Evolutionary conservation across 2,888 invertebrate genomes (phyloP).

Genomic region (Peribatodes rhomboidaria): DNA sequence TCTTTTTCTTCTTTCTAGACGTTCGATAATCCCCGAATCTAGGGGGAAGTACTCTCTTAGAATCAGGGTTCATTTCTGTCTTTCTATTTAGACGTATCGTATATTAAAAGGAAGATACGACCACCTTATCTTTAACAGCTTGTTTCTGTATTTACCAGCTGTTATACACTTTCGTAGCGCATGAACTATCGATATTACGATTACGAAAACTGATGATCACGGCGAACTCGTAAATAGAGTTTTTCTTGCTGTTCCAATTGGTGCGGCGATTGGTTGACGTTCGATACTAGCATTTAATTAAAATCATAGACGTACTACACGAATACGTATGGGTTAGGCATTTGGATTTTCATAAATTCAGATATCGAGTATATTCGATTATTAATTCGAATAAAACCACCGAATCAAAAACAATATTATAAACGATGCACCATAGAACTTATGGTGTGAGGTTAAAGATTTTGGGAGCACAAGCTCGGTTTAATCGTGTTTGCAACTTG

Average conservation of each 20-base stretch:
- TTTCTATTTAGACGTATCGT: neutral
- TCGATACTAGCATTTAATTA: neutral
- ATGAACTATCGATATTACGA: no score
- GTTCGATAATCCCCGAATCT: neutral
- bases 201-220: no score
- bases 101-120: neutral
- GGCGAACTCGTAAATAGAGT: neutral
- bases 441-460: neutral
- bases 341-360: neutral
- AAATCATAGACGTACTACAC: neutral
- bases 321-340: neutral
- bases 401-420: neutral
- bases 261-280: slow-evolving; percentile 20
- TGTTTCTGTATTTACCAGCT: neutral
- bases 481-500: slow-evolving; percentile 21
- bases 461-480: slow-evolving; percentile 34
- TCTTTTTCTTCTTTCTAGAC: slow-evolving; percentile 1
- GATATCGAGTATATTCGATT: no score
- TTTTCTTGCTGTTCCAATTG: neutral
- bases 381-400: no score
- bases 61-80: neutral
- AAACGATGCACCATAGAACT: neutral
- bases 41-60: neutral
- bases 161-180: neutral
- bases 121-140: neutral